phyloP scores from a whole-genome alignment of 2,888 invertebrate species.

The Epirrhoe tristata region DNA sequence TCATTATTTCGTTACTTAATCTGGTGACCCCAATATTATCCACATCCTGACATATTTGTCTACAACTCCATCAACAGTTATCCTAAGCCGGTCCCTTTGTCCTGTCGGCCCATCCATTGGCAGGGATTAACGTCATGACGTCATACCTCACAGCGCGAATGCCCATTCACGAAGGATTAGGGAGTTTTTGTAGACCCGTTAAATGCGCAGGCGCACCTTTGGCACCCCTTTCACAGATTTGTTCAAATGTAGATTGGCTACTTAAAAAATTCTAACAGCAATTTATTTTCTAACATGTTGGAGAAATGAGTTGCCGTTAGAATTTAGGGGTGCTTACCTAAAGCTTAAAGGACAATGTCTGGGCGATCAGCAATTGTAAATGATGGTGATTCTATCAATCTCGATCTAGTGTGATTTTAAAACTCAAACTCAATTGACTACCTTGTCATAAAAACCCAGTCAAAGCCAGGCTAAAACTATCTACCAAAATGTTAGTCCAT shows the following conservation, averaged over 20 bases:
- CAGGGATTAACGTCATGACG: conserved; percentile 33
- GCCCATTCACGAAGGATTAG: conserved; percentile 29
- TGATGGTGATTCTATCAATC: no score
- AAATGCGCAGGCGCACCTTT: conserved; percentile 15
- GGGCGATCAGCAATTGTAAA: no score
- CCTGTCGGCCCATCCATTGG: conserved; percentile 15
- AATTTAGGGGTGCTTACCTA: no score
- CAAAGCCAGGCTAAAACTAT: no score
- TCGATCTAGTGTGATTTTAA: no score
- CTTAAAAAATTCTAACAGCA: not conserved
- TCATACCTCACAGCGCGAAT: conserved; percentile 35
- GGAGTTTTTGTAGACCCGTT: conserved; percentile 28
- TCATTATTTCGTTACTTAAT: not conserved
- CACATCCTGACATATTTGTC: conserved; percentile 23
- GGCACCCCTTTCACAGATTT: conserved; percentile 10
- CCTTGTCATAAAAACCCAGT: no score
- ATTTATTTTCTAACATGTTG: no score
- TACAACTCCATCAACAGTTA: conserved; percentile 30
- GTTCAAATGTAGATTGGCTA: conserved; percentile 12
- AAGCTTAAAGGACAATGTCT: no score
- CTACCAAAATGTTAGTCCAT: no score
- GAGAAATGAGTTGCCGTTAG: no score
- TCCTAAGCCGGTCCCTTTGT: conserved; percentile 26
- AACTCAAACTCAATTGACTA: no score
- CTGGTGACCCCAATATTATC: conserved; percentile 10